Evolutionary conservation across 2,797 vertebrate genomes (phyloP), one percentile per base, ranked within the genome.

Genomic region (Micrastur ruficollis): DNA sequence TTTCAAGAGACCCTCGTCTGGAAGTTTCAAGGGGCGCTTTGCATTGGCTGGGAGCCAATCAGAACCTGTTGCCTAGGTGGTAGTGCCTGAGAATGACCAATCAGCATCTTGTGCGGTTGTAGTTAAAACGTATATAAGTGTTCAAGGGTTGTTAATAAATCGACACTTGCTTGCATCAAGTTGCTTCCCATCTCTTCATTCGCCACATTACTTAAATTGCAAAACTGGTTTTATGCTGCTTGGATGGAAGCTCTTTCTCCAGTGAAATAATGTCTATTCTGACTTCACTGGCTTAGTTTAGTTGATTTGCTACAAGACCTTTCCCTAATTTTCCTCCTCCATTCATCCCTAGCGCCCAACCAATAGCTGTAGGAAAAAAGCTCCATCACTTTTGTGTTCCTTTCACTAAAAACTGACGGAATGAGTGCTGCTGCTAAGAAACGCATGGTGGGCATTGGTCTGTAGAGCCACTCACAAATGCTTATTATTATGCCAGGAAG

Each of bases 401-500:
- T 82, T 78, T 61, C 44, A 74, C 31, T 50, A 19, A 68, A 82
- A 80, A 18, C 12, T 72, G 14, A 42, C 55, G 40, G 53, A 55
- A 55, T 6, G 40, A 81, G 14, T 16, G 32, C 8, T 2, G 1
- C 50, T n/a, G 10, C 74, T 59, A 50, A 70, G 65, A 70, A 50
- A 36, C 0, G 2, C 25, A 12, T 12, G 2, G 3, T 7, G 38
- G 66, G 6, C 21, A 11, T 40, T 38, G 56, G 9, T 15, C 78
- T 29, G 50, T 17, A 20, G 13, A 42, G 16, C 11, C 12, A 5
- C 71, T 53, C 70, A 27, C 12, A 34, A 72, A 36, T 4, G 5
- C 22, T 75, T 23, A 3, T 44, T 59, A 16, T 18, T 40, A 16
- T 32, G 11, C 14, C 52, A 66, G 31, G 26, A 75, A 70, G 52